phyloP scores from a whole-genome alignment of 2,113 vertebrate genomes.

The Aleadryas rufinucha region DNA sequence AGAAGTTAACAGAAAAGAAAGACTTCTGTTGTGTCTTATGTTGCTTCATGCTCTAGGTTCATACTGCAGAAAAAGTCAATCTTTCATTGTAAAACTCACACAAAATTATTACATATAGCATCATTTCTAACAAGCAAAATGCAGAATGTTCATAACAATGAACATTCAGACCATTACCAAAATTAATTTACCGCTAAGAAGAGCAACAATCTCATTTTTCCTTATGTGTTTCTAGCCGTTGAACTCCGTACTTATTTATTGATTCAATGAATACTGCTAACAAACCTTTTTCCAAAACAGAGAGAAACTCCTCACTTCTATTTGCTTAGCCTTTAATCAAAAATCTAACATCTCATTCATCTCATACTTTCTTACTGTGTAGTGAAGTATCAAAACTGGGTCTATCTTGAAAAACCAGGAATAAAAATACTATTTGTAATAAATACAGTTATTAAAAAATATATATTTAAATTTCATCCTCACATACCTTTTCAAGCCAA shows the following conservation, averaged over 20 bases:
- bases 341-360: neutral
- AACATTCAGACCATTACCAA: neutral
- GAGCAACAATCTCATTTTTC: neutral
- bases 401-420: neutral
- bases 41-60: neutral
- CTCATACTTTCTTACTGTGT: neutral
- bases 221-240: neutral
- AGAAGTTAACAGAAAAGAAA: neutral
- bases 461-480: neutral
- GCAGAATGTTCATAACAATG: neutral
- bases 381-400: neutral
- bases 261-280: neutral
- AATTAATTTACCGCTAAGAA: neutral
- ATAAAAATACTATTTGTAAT: neutral
- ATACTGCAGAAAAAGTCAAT: neutral
- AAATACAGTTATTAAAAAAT: neutral
- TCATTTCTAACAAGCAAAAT: neutral
- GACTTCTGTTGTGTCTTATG: neutral
- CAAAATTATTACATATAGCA: neutral
- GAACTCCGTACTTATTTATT: neutral
- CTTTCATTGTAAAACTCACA: neutral
- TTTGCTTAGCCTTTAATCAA: neutral
- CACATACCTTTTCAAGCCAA: constrained; percentile 88
- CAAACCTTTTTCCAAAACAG: neutral
- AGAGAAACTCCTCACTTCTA: neutral